Conservation (phyloP, 2,113 vertebrate genomes). For the Nansenia antarctica region DNA sequence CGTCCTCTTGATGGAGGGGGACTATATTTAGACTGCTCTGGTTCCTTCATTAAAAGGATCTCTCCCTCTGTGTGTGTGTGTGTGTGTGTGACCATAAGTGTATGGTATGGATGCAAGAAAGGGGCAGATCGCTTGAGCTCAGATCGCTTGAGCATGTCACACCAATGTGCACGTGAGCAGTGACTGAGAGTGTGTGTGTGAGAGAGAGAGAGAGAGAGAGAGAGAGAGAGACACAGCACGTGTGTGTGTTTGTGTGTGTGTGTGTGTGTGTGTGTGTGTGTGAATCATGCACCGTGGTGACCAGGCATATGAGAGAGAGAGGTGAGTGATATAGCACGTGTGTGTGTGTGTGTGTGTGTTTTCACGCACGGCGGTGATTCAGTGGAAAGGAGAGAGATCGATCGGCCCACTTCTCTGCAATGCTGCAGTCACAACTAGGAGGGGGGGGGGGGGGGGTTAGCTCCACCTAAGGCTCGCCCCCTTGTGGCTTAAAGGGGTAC, state of each 20-base stretch:
- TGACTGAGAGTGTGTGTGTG: background rate
- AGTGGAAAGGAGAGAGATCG: background rate
- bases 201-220: background rate
- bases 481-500: too few species aligned
- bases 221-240: background rate
- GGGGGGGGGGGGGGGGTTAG: background rate
- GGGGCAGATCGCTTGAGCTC: too few species aligned
- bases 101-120: background rate
- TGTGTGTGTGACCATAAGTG: background rate
- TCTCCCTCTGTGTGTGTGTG: background rate
- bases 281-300: conserved; percentile 9
- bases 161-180: background rate
- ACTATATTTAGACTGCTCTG: background rate
- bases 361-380: background rate
- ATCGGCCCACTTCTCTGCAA: conserved; percentile 1
- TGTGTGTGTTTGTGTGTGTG: background rate
- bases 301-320: background rate
- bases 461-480: too few species aligned
- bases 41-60: background rate
- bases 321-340: background rate
- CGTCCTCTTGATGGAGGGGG: background rate
- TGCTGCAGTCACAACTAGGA: background rate
- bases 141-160: too few species aligned
- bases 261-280: conserved; percentile 29
- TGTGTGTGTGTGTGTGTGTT: background rate